Evolutionary conservation across 2,888 invertebrate species (phyloP), one percentile per base, ranked within the genome.

Genomic region (Bibio marci): DNA sequence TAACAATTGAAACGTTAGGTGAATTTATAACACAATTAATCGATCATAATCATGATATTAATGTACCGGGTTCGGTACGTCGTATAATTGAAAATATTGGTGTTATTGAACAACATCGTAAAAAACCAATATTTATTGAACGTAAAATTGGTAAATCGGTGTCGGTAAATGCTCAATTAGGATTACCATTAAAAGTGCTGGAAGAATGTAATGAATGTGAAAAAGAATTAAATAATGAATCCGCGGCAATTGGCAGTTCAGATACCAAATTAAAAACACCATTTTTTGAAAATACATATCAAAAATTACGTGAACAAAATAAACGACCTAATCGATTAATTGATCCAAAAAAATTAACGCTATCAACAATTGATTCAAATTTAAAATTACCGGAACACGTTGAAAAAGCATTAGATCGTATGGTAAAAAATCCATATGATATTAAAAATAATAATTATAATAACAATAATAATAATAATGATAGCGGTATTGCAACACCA

Each of bases 1-100:
- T 81, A 10, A 81, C 82, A 1, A 69, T 86, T 0, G 66, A 72
- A 1, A 66, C 79, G 0, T 61, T 87, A 5, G 81, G 80, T 4
- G 68, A 73, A 3, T 85, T 76, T 55, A 70, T 87, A n/a, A 70
- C 75, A 6, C 69, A 71, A 4, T 55, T 83, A 38, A 69, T 76
- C 17, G 76, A 76, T 30, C 66, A 67, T 13, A 71, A 73, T 38
- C 65, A 71, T 30, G 71, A 76, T 31, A 57, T 76, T 12, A 10
- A 13, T 22, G 62, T 81, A 35, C 82, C 85, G 0, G 64, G 69
- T 1, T 85, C 86, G 43, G 72, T 86, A 4, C 70, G 80, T 37
- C 68, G 80, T 45, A 76, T 86, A 33, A 65, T 83, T 1, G 72
- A 79, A 22, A 79, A 73, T 57, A 46, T 59, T 35, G 56, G 61